Percentiles rank a stretch among this genome's conserved stretches.
phyloP scores from a whole-genome alignment of 2,113 vertebrate species.

The Oreochromis tanganicae region DNA sequence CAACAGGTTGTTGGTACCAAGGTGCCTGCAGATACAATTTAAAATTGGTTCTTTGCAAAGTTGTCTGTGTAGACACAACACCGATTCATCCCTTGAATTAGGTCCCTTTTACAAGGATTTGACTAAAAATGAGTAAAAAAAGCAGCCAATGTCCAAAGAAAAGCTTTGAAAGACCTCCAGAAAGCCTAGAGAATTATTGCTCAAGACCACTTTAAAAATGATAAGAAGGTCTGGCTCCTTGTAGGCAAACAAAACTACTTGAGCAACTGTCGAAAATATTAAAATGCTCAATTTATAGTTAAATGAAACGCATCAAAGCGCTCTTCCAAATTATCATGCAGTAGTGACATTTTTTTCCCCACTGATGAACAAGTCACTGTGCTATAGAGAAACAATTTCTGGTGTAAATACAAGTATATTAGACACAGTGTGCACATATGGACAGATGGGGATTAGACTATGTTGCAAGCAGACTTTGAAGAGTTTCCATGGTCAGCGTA shows the following conservation, averaged over 20 bases:
- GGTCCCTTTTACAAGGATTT: background rate
- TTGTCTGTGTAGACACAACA: background rate
- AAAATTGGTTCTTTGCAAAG: background rate
- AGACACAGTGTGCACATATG: background rate
- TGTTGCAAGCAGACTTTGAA: background rate
- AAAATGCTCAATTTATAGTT: background rate
- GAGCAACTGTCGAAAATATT: background rate
- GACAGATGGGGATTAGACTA: background rate
- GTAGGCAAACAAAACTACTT: background rate
- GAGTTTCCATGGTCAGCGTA: background rate
- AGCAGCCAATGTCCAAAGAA: background rate
- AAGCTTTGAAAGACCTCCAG: background rate
- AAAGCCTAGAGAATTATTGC: background rate
- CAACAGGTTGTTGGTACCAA: background rate
- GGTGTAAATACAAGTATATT: background rate
- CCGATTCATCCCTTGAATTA: background rate
- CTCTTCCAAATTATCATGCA: background rate
- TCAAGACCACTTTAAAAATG: background rate
- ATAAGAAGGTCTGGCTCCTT: background rate
- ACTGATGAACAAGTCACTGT: background rate
- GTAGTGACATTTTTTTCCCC: accelerated
- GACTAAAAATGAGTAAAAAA: background rate
- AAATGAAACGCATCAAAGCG: background rate
- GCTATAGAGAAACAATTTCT: background rate
- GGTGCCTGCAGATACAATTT: background rate